phyloP scores from a whole-genome alignment of 2,888 invertebrate genomes.

The Leptinotarsa haldemani region DNA sequence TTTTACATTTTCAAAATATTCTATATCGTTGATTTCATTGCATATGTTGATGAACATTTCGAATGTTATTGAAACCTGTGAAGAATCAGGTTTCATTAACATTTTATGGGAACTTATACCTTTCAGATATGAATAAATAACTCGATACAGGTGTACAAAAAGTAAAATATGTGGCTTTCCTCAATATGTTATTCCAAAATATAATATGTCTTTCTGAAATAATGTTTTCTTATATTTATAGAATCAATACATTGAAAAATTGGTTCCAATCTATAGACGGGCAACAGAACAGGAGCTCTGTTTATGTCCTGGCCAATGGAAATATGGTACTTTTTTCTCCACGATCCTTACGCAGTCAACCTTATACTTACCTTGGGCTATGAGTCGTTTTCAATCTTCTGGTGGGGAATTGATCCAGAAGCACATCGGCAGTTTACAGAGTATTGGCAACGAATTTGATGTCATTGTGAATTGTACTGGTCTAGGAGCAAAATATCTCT shows the following conservation, averaged over 20 bases:
- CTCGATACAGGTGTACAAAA: too few relatives aligned
- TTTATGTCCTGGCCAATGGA: conserved; percentile 80
- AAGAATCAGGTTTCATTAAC: too few relatives aligned
- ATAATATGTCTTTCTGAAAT: too few relatives aligned
- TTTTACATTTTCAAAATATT: too few relatives aligned
- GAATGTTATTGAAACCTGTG: too few relatives aligned
- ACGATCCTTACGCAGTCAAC: conserved; percentile 82
- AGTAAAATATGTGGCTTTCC: too few relatives aligned
- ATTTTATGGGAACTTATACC: too few relatives aligned
- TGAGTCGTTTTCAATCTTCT: conserved; percentile 69
- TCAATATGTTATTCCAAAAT: too few relatives aligned
- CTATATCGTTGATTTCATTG: too few relatives aligned
- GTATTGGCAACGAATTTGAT: conserved; percentile 73
- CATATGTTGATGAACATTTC: too few relatives aligned
- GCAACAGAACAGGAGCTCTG: conserved; percentile 79
- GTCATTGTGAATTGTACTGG: conserved; percentile 89
- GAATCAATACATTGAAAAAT: conserved; percentile 82
- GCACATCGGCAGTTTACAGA: conserved; percentile 72
- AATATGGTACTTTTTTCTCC: conserved; percentile 85
- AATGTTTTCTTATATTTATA: conserved; percentile 57
- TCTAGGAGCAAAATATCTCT: conserved; percentile 82
- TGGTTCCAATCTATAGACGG: conserved; percentile 80
- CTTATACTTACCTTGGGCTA: conserved; percentile 83
- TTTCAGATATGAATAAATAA: too few relatives aligned
- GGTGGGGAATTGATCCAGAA: conserved; percentile 74